A percentile compares a stretch with the other conserved stretches of the same genome.
phyloP scores from a whole-genome alignment of 2,113 vertebrate species.

The Menidia beryllina region DNA sequence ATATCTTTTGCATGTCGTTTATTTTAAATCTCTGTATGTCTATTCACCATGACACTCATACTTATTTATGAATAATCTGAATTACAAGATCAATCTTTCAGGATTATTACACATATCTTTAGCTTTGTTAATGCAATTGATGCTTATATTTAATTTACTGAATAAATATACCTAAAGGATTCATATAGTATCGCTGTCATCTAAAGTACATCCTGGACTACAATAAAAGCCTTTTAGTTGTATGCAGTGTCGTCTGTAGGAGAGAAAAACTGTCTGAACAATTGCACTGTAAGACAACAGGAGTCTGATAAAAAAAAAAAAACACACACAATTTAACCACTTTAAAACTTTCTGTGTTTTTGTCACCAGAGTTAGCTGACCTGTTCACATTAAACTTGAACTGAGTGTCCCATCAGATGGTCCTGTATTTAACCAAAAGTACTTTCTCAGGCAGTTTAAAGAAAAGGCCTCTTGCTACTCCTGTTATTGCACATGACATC shows the following conservation, averaged over 20 bases:
- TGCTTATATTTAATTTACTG: too few species aligned
- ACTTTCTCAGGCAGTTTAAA: constrained; percentile 42
- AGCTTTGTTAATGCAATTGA: not conserved
- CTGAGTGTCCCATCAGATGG: constrained; percentile 52
- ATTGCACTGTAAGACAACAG: not conserved
- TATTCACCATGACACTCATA: too few species aligned
- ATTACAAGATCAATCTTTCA: not conserved
- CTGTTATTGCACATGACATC: constrained; percentile 41
- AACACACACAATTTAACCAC: too few species aligned
- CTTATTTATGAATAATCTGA: too few species aligned
- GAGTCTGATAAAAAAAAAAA: too few species aligned
- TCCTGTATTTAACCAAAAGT: constrained; percentile 55
- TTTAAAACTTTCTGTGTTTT: not conserved
- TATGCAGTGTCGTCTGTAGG: not conserved
- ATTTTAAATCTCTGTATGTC: too few species aligned
- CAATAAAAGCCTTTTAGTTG: not conserved
- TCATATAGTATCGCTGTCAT: too few species aligned
- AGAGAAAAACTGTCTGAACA: not conserved
- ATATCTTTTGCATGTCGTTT: too few species aligned
- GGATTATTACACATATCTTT: not conserved
- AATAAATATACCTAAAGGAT: not conserved
- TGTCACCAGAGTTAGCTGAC: constrained; percentile 11
- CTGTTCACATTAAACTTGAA: constrained; percentile 38
- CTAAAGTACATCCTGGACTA: not conserved
- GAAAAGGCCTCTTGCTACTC: constrained; percentile 37